Conservation (phyloP, 1,140 invertebrate species). For the Camponotus pennsylvanicus region DNA sequence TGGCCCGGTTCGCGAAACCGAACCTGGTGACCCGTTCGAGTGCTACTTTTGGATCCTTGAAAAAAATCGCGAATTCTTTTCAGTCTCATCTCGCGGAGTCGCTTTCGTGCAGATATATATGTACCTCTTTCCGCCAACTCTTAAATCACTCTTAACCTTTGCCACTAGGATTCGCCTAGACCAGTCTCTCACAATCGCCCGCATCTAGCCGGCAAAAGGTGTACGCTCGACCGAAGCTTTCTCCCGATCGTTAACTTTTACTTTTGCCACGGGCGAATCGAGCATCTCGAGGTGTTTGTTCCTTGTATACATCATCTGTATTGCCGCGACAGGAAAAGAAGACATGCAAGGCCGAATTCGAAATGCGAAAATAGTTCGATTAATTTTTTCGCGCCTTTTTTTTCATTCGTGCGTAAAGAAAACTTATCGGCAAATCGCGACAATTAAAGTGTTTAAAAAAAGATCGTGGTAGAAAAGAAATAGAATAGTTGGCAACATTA, state of each 20-base stretch:
- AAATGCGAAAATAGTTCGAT: background rate
- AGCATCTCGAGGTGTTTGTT: constrained; percentile 52
- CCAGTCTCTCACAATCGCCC: constrained; percentile 17
- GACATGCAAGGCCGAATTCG: background rate
- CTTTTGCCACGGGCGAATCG: constrained; percentile 83
- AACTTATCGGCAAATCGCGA: background rate
- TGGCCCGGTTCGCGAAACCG: background rate
- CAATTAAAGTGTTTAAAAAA: background rate
- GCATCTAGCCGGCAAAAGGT: constrained; percentile 14
- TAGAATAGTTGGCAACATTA: background rate
- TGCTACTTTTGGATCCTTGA: constrained; percentile 16
- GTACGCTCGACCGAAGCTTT: constrained; percentile 74
- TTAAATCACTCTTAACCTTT: constrained; percentile 54
- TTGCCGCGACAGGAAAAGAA: background rate
- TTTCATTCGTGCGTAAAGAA: background rate
- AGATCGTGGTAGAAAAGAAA: background rate
- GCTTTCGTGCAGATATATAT: constrained; percentile 1
- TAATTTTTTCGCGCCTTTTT: background rate
- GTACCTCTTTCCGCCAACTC: background rate
- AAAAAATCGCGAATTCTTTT: background rate
- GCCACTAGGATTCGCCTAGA: constrained; percentile 48
- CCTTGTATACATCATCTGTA: no score
- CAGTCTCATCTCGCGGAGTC: background rate
- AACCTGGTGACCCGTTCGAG: background rate
- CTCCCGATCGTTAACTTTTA: constrained; percentile 84